These are phyloP conservation scores for Mus minutoides DNA, from an alignment of 2,797 vertebrate species.

Conservation along the genomic window DNA sequence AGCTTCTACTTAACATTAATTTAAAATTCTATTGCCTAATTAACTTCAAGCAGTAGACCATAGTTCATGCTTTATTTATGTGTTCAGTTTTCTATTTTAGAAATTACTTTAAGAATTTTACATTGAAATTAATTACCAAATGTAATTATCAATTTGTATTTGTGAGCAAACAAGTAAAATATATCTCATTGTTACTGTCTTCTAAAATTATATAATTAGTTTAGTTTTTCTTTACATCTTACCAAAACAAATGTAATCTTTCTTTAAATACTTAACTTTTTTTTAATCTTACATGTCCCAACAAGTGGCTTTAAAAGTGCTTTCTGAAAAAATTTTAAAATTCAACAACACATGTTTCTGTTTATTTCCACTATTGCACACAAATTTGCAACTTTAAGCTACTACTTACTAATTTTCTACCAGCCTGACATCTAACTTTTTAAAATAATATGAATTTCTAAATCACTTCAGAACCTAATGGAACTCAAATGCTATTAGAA, in stretches of 20 bases:
- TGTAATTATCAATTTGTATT: neutral
- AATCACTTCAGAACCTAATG: constrained; percentile 79
- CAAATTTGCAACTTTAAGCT: constrained; percentile 75
- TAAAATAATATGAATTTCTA: constrained; percentile 81
- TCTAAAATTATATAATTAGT: constrained; percentile 36
- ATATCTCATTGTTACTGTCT: neutral
- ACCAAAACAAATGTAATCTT: constrained; percentile 1
- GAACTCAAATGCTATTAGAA: constrained; percentile 77
- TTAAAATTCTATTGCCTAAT: constrained; percentile 23
- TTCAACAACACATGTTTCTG: constrained; percentile 69
- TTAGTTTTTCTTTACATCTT: constrained; percentile 37
- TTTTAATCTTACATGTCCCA: neutral
- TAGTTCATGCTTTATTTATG: constrained; percentile 10
- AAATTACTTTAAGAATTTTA: constrained; percentile 22
- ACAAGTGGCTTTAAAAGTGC: constrained; percentile 57
- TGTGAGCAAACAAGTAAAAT: neutral
- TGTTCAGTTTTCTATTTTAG: neutral
- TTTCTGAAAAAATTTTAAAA: constrained; percentile 51
- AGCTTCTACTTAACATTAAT: neutral
- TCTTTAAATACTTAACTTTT: constrained; percentile 44
- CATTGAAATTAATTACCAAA: constrained; percentile 30
- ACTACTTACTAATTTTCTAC: constrained; percentile 78
- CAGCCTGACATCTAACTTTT: constrained; percentile 68
- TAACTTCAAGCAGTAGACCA: constrained; percentile 40
- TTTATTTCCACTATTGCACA: constrained; percentile 58